Base-by-base conservation (phyloP, 2,888 invertebrate genomes). In the Tetragonula carbonaria region DNA sequence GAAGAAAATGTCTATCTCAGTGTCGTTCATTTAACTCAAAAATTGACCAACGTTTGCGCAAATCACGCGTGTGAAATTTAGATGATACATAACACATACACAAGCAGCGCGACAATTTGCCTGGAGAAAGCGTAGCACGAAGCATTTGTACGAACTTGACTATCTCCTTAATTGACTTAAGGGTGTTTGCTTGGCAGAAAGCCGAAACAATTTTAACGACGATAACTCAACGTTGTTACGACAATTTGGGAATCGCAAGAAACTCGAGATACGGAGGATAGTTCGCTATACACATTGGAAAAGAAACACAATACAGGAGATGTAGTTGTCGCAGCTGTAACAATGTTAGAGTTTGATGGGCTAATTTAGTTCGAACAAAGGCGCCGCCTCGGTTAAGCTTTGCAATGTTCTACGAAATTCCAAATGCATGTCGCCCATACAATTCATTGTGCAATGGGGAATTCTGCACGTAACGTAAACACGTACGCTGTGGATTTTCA, bases 321-420 rank as follows among this genome's bases (percentile, higher is more conserved):
- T 33, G 28, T 33, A 33, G 33, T 51, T 14, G 59, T 33, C 45
- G 33, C 63, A 66, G 2, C 53, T 73, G 62, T 88, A 89, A 92
- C 88, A 57, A 81, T 74, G 81, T 88, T 87, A 84, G 53, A 86
- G 78, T 85, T 87, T 85, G 80, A 89, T 83, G 82, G 85, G 86
- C 73, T 87, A 90, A 92, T 91, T 82, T 85, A 88, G 82, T 88
- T 91, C 71, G 59, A 59, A 71, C 84, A 86, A 87, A 88, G 86
- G 86, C 84, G 76, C 77, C 78, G 65, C 84, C 74, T 78, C 78
- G 62, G 23, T 73, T 71, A 65, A 23, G 28, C 21, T 13, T 11
- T 45, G 13, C 0, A 4, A 16, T 11, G 2, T 13, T 16, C 13
- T 55, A n/a, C 33, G 45, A 38, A 33, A 11, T 16, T 23, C 13